Base-by-base conservation (phyloP, 2,888 invertebrate species). In the Melanostoma mellinum region DNA sequence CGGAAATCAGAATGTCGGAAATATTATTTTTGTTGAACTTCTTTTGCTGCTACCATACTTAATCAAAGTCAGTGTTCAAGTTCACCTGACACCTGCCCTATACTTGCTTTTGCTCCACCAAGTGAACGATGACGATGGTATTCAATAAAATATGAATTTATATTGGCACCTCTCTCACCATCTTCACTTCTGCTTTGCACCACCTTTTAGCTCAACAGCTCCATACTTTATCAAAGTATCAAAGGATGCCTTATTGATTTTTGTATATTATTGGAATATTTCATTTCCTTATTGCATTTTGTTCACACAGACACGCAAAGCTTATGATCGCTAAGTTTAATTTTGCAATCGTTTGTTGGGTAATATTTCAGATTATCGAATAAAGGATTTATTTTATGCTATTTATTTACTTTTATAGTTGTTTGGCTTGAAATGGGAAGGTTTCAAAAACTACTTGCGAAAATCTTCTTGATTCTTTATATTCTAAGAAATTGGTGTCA, bases 71-170 rank as follows among this genome's bases (percentile, higher is more conserved):
- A 4, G 20, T 20, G 35, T 72, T 77, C 72, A 77, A 77, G 52
- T 77, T 72, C 77, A 58, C 52, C 44, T 36, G 56, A 10, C 32
- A 32, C 3, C 9, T 52, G 3, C 20, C n/a, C 9, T 42, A n/a
- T 20, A 10, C 42, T 46, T 42, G n/a, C 33, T 32, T 4, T 3
- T 30, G 20, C 33, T 35, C 42, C 35, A 50, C 55, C 20, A 69
- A 69, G 61, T 76, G 40, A 55, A 68, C 46, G 46, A 50, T 53
- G 56, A 67, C 65, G 40, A 10, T 32, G 38, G 10, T 42, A 67
- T 50, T 63, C 63, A 74, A 52, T 69, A 74, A 74, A 74, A 74
- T 74, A 75, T 80, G 69, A 74, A 80, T 80, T 80, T 80, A 71
- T 73, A 78, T 73, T 68, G 60, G 58, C 33, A 4, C 30, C 52